Evolutionary conservation across 92 coral and sea anemone species (phyloP), one percentile per base, ranked within the genome.

Genomic region (Pocillopora meandrina): DNA sequence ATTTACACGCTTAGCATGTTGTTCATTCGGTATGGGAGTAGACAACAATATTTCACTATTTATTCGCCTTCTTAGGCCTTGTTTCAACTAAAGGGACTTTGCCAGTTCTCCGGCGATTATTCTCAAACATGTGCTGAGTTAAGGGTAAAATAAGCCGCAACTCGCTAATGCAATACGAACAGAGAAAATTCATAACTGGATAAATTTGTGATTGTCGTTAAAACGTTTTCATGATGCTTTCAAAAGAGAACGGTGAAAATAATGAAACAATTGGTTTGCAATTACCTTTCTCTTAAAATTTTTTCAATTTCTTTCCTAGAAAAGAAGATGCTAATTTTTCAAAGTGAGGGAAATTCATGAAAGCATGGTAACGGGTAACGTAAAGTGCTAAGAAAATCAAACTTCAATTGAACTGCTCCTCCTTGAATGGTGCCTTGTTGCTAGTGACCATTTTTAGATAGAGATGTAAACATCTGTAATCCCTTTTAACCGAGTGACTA

Each of bases 1-100:
- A 83, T 83, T 83, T 49, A 83, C 52, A 36, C 35, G 47, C 36
- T 64, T 81, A 34, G 52, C 31, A 58, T 60, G 70, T 19, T 34
- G 60, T 81, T 59, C 33, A 49, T 36, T 58, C 33, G 72, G 58
- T 42, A 35, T 2, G 60, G 19, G 10, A 42, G 12, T 59, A 9
- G 58, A 13, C n/a, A 68, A 33, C 14, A 17, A 57, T 61, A 52
- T 67, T 55, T 17, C 55, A 16, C 17, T 1, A 10, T 13, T 16
- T 80, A 17, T 58, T 52, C 34, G 13, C 35, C 65, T 69, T 35
- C 57, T 68, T 36, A 16, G 19, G 68, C 2, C 26, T 56, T n/a
- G n/a, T 68, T 79, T 65, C 9, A 63, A 20, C 0, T 33, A 33
- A 12, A 15, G 9, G 67, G n/a, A 63, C 19, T 78, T 47, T 34